Conservation (phyloP, 1,140 invertebrate genomes). For the Rhagoletis zephyria region DNA sequence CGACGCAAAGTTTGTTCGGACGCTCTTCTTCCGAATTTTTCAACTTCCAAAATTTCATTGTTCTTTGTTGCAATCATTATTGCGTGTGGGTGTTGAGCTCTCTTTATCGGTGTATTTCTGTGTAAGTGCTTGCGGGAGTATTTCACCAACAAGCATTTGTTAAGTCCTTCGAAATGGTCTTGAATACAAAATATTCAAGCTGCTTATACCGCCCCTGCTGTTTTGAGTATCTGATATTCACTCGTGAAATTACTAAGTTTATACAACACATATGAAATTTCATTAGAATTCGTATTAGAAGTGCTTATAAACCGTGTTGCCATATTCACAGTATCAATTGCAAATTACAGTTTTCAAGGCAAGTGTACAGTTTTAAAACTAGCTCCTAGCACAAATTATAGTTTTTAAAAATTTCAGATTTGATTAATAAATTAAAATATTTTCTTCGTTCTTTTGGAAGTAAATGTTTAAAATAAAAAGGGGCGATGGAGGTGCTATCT, state of each 20-base stretch:
- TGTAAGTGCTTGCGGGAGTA: not conserved
- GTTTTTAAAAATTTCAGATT: too few relatives aligned
- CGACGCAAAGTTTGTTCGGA: not conserved
- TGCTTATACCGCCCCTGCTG: not conserved
- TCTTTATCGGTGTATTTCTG: not conserved
- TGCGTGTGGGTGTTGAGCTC: not conserved
- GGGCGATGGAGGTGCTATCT: too few relatives aligned
- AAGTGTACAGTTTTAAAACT: too few relatives aligned
- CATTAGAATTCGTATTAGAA: not conserved
- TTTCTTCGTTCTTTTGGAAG: too few relatives aligned
- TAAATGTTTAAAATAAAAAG: too few relatives aligned
- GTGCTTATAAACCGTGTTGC: not conserved
- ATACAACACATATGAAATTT: not conserved
- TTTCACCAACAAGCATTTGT: slow-evolving; percentile 28
- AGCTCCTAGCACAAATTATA: too few relatives aligned
- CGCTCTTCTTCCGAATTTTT: not conserved
- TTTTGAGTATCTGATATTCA: not conserved
- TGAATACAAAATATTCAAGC: slow-evolving; percentile 31
- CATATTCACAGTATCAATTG: too few relatives aligned
- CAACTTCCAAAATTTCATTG: not conserved
- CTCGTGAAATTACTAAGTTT: not conserved
- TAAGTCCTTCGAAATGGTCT: slow-evolving; percentile 48
- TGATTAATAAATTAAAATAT: too few relatives aligned
- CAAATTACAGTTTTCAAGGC: too few relatives aligned
- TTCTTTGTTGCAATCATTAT: not conserved